Evolutionary conservation across 2,888 invertebrate genomes (phyloP), one percentile per base, ranked within the genome.

Genomic region (Plutella xylostella): DNA sequence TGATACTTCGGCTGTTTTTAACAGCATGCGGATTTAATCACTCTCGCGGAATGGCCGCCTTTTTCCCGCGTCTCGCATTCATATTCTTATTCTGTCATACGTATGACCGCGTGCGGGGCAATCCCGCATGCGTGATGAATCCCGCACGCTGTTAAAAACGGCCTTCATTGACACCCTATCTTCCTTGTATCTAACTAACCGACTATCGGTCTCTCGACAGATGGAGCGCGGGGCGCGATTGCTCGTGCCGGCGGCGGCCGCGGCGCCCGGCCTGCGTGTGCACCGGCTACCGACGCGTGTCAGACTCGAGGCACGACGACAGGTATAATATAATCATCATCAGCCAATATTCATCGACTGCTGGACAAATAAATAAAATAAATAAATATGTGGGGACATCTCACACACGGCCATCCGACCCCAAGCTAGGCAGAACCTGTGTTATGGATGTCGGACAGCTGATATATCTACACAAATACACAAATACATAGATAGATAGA

Each of bases 221-320:
- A 21, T 38, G 38, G 38, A 22, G 76, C 77, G 67, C 60, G 46
- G 63, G 62, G 0, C 63, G 78, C 7, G 77, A 78, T 56, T 80
- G 79, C 45, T 59, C 75, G 2, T 74, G 80, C 12, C 67, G 79
- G 0, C 61, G 76, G 0, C 70, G 77, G 2, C 14, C 66, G 54
- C 66, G 77, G 2, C 60, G 80, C 21, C 80, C 77, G 1, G 80
- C 87, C 21, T 90, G 90, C 64, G 86, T 89, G 14, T 90, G 90
- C 61, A 89, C 90, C 1, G 88, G 89, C 3, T 90, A 89, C 65
- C 63, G 88, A n/a, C 76, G 88, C 4, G 79, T 80, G 49, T 65
- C 67, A 51, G 79, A 78, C 51, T 55, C 57, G 20, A 61, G 64
- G 47, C 51, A 55, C 9, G 62, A 63, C 20, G 79, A 82, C 56